Evolutionary conservation across 35 echinoderm and acorn worm genomes (phyloP), one percentile per base, ranked within the genome.

Genomic region (Acanthaster planci): DNA sequence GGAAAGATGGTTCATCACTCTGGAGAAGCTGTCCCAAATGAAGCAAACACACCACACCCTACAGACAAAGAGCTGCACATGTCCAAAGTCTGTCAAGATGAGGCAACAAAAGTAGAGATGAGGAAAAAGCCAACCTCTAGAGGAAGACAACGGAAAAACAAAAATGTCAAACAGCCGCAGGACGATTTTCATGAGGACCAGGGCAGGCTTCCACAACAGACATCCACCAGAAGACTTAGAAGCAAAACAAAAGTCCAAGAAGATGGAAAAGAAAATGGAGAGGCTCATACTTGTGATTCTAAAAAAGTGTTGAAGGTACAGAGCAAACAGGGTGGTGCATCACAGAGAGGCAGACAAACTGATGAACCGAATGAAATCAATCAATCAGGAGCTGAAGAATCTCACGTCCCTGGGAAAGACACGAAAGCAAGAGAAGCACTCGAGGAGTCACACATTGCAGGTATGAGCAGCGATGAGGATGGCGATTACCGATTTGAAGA

Each of bases 401-500:
- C 21, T 56, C 9, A 15, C 34, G 53, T 53, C 36, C 26, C 54
- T 36, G 56, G 18, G 35, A 83, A 83, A 40, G 37, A 78, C 38
- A 80, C 14, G 26, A 38, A 47, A 80, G 51, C 38, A 50, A 80
- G 39, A 14, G 34, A 80, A 80, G 39, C 26, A 38, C 77, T 42
- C 30, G 81, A 37, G 81, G 81, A 83, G 27, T 18, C 53, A 38
- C 19, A 35, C 19, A 34, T 31, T 56, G 12, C 53, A 56, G 53
- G 53, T 56, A 21, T 34, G 29, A 35, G 38, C 37, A 57, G 34
- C 36, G 38, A 60, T 58, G 52, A 60, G 2, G 64, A 72, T 72
- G 22, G 16, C 7, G 77, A 79, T 79, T 79, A 79, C 39, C 18
- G 42, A 17, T 79, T 39, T 42, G 37, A 79, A 26, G 79, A 81